Conservation (phyloP, 2,888 invertebrate genomes). For the Myathropa florea region DNA sequence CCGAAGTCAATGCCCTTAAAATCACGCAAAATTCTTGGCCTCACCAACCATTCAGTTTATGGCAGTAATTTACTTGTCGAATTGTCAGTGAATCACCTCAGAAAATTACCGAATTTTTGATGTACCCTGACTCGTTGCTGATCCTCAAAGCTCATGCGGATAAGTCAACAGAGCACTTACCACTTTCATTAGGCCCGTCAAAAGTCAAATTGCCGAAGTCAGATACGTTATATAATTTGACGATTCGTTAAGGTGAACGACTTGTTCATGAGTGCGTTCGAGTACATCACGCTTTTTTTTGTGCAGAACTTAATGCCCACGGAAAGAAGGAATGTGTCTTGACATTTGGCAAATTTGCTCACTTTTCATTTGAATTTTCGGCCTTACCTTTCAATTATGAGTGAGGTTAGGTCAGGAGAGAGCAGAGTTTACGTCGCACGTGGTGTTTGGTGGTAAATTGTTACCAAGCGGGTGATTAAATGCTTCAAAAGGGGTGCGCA, state of each 20-base stretch:
- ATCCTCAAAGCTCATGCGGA: neutral
- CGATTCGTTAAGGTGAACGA: neutral
- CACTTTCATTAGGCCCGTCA: neutral
- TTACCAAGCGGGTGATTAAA: no score
- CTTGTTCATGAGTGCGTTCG: neutral
- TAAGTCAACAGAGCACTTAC: neutral
- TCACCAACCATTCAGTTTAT: neutral
- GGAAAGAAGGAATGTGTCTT: neutral
- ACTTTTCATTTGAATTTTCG: neutral
- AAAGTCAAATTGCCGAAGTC: neutral
- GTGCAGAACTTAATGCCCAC: neutral
- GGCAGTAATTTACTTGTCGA: neutral
- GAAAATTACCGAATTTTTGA: neutral
- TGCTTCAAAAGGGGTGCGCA: no score
- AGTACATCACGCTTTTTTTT: neutral
- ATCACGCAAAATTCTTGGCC: neutral
- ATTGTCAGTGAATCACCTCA: neutral
- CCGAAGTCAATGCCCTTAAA: neutral
- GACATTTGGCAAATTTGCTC: neutral
- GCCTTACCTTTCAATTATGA: neutral
- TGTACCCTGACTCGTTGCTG: neutral
- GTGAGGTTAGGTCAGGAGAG: neutral
- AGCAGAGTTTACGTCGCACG: neutral
- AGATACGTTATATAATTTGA: neutral
- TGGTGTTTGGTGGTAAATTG: no score